A percentile compares a stretch with the other conserved stretches of the same genome.
Conservation (phyloP, 2,888 invertebrate species). For the Oscheius myriophilus region DNA sequence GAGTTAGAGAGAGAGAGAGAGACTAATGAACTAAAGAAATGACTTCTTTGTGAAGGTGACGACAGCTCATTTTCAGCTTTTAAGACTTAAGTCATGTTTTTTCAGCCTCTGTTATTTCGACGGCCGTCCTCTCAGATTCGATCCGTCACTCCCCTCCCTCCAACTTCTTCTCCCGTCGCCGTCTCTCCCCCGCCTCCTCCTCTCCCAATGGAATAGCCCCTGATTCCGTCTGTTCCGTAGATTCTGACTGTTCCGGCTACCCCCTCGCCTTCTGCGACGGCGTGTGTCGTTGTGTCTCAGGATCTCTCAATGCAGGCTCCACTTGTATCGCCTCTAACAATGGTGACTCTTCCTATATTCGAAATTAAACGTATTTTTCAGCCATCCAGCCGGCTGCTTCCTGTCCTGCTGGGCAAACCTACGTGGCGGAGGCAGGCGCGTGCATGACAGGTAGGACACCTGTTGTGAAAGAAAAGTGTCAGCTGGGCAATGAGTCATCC, state of each 20-base stretch:
- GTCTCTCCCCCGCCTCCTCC: constrained; percentile 7
- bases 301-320: constrained; percentile 68
- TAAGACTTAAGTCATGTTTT: background rate
- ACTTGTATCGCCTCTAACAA: constrained; percentile 59
- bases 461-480: constrained; percentile 1
- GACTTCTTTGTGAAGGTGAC: too few relatives aligned
- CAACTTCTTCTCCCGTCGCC: constrained; percentile 29
- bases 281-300: constrained; percentile 67
- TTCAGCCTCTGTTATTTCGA: constrained; percentile 29
- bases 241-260: constrained; percentile 69
- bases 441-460: constrained; percentile 66
- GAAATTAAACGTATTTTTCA: constrained; percentile 28
- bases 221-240: constrained; percentile 59
- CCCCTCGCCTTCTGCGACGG: constrained; percentile 69
- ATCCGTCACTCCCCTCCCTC: constrained; percentile 16
- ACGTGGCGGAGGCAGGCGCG: constrained; percentile 69
- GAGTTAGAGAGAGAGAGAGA: too few relatives aligned
- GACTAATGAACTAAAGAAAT: too few relatives aligned
- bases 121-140: constrained; percentile 27
- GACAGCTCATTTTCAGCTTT: too few relatives aligned
- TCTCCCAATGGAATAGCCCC: constrained; percentile 1
- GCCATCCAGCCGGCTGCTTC: constrained; percentile 47
- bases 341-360: background rate
- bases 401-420: constrained; percentile 66
- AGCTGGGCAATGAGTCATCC: constrained; percentile 8